Evolutionary conservation across 1,140 invertebrate species (phyloP), one percentile per base, ranked within the genome.

Genomic region (Rhagoletis pomonella): DNA sequence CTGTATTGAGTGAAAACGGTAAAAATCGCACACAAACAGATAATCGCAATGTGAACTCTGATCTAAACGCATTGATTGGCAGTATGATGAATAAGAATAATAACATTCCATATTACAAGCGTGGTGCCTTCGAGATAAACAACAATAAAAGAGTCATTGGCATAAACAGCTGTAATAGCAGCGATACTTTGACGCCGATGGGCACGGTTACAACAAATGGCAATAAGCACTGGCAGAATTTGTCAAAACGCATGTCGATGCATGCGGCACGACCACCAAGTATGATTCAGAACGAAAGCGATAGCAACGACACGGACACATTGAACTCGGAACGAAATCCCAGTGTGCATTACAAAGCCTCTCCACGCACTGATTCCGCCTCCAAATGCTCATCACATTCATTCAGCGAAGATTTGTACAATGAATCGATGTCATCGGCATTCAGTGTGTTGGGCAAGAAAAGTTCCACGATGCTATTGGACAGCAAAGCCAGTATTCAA

Each of bases 271-370:
- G 55, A 5, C 9, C 39, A 58, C 4, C 84, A 9, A 85, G 10
- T 9, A 62, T 47, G 6, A 59, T 29, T 19, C 58, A 55, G 44
- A 59, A 60, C 50, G 58, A 65, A 81, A 81, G 73, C 19, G 85
- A 86, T 60, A 86, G 62, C 85, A 65, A 86, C 14, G 62, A 86
- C 14, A 65, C 85, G n/a, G 85, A 60, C 12, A 42, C 29, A 44
- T 5, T 65, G 7, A 86, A 86, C 42, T 86, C 85, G 50, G 85
- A 60, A 86, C 85, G 85, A 10, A 60, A 60, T 39, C 0, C 44
- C 19, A 4, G 17, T 4, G 29, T 65, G 29, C 85, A 86, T n/a
- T 86, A 86, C 58, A 86, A 86, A 50, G 50, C 59, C 5, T 86
- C 85, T 17, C 55, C 85, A 60, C 85, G 85, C 85, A 86, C 85